Percentiles rank a stretch among this genome's conserved stretches.
Evolutionary conservation across 2,888 invertebrate species (phyloP).

Genomic region (Drosophila neoperkinsi): DNA sequence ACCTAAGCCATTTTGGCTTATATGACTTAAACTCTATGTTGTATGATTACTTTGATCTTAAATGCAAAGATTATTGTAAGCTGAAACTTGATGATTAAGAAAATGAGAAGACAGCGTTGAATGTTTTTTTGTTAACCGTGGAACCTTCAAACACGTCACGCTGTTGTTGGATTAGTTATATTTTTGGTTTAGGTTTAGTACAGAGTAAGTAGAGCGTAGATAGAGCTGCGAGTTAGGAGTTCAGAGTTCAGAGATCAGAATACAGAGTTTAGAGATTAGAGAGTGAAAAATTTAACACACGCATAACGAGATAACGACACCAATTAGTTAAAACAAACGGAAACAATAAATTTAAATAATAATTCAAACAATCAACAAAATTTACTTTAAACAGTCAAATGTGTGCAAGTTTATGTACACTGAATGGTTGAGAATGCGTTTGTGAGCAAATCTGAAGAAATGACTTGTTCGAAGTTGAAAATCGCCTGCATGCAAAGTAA

Average conservation of each 20-base stretch:
- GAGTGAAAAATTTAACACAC: conserved; percentile 81
- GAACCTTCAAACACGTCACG: conserved; percentile 12
- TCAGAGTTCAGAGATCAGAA: conserved; percentile 31
- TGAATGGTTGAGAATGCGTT: conserved; percentile 15
- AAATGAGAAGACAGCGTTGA: conserved; percentile 9
- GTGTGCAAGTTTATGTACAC: conserved; percentile 52
- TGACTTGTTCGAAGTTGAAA: neutral
- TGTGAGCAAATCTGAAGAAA: conserved; percentile 9
- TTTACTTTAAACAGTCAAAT: conserved; percentile 49
- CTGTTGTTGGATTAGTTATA: conserved; percentile 38
- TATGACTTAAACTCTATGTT: conserved; percentile 56
- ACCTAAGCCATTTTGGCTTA: conserved; percentile 51
- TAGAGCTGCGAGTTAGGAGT: conserved; percentile 38
- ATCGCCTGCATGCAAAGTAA: conserved; percentile 58
- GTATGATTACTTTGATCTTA: conserved; percentile 57
- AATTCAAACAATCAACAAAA: conserved; percentile 28
- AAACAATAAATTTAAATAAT: conserved; percentile 25
- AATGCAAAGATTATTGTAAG: conserved; percentile 65
- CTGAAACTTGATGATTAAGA: conserved; percentile 58
- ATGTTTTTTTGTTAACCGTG: conserved; percentile 2
- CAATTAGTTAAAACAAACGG: conserved; percentile 58
- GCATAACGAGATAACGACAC: conserved; percentile 73
- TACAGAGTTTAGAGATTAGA: conserved; percentile 49
- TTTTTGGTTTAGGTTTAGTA: conserved; percentile 35
- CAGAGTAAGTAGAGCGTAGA: conserved; percentile 49